These are phyloP conservation scores for Pherbina coryleti DNA, from an alignment of 2,888 invertebrate genomes.

Conservation along the genomic window DNA sequence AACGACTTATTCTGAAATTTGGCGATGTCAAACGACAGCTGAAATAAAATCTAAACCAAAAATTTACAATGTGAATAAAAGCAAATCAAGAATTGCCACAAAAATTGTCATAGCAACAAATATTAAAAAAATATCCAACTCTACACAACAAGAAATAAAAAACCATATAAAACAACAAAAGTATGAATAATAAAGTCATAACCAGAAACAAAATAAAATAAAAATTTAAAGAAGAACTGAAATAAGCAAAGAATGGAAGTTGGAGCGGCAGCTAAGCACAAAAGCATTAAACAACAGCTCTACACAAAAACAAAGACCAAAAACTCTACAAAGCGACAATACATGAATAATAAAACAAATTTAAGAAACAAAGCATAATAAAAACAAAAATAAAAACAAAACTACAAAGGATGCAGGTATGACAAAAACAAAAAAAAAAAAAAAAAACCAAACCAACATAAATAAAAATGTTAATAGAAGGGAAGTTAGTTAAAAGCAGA, in stretches of 20 bases:
- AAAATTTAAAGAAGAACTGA: neutral
- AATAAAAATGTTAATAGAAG: neutral
- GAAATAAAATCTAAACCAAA: too few relatives aligned
- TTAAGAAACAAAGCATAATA: neutral
- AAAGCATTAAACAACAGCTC: neutral
- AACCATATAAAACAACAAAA: too few relatives aligned
- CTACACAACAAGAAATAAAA: too few relatives aligned
- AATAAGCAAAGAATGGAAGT: neutral
- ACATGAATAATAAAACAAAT: neutral
- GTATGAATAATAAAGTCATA: neutral
- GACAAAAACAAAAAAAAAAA: neutral
- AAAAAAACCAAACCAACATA: neutral
- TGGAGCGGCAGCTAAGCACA: neutral
- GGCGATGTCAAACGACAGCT: too few relatives aligned
- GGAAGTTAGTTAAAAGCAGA: neutral
- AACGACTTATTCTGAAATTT: too few relatives aligned
- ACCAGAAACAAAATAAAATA: neutral
- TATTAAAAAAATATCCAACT: too few relatives aligned
- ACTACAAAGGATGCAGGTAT: neutral
- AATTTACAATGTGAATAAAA: too few relatives aligned
- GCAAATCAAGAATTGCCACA: too few relatives aligned
- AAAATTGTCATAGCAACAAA: too few relatives aligned
- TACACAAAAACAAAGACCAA: neutral
- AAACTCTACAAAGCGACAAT: constrained; percentile 7
- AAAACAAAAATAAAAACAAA: neutral